Evolutionary conservation across 1,140 invertebrate species (phyloP), one percentile per base, ranked within the genome.

Genomic region (Andricus grossulariae): DNA sequence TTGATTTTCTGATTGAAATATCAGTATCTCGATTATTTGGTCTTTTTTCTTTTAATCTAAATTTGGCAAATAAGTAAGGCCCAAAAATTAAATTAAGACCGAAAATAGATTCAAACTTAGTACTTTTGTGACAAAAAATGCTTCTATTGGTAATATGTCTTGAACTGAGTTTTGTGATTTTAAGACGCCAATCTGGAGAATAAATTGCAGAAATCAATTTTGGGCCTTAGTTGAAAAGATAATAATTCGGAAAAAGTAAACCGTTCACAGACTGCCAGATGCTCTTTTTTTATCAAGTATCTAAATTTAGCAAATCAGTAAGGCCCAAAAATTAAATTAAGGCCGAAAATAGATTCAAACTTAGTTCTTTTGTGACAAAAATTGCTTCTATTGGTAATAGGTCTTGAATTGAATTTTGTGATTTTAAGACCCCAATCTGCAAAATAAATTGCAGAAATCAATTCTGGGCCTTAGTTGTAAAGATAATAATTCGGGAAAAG

Each of bases 241-340:
- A 70, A 76, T 10, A 51, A 71, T 51, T 51, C 50, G 45, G 71
- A 2, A 11, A 55, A 72, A 54, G 50, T 18, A 11, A 75, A 57
- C 13, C 12, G 55, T 5, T 18, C 21, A 25, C 19, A 3, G 32
- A 6, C 7, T 3, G 18, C 32, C 16, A 66, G 19, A 18, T 19
- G 25, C 25, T 32, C 25, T 21, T 3, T 18, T 54, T 52, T 39
- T 49, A 11, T 19, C 5, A 74, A 50, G 52, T 72, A 18, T 73
- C 72, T 75, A 75, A 75, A 75, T 75, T 73, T 57, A 72, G 45
- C 77, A 71, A 72, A 60, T 39, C 51, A 32, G 2, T 2, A 32
- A 32, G 32, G 32, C 32, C 6, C 39, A 11, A 0, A 45, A 45
- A 45, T 10, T 45, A 45, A 45, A 45, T 45, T 10, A 45, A 11